These are phyloP conservation scores for Myripristis murdjan DNA, from an alignment of 2,797 vertebrate species.

Conservation along the genomic window DNA sequence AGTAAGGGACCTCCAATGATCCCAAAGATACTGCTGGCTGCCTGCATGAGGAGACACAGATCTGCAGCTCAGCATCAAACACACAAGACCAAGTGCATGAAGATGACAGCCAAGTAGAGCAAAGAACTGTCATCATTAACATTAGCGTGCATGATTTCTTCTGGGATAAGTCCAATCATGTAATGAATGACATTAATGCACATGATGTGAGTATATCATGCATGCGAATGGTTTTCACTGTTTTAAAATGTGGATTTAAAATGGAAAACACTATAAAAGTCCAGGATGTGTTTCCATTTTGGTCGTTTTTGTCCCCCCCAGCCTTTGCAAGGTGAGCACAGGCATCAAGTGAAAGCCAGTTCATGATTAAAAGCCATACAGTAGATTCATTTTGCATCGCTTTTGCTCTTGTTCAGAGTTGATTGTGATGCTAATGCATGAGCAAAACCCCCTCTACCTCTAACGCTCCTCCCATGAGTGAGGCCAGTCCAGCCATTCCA, in stretches of 20 bases:
- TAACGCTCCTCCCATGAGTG: slow-evolving; percentile 90
- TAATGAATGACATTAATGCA: too few relatives aligned
- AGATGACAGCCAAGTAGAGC: too few relatives aligned
- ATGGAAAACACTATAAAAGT: too few relatives aligned
- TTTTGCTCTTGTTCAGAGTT: background rate
- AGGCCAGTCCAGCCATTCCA: slow-evolving; percentile 93
- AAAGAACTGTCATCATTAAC: too few relatives aligned
- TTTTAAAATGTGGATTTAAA: too few relatives aligned
- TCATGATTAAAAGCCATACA: background rate
- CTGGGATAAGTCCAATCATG: too few relatives aligned
- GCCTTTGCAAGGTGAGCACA: too few relatives aligned
- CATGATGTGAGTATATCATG: too few relatives aligned
- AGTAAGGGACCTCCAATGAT: slow-evolving; percentile 85
- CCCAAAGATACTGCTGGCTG: slow-evolving; percentile 82
- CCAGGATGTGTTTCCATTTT: too few relatives aligned
- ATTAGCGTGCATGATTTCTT: too few relatives aligned
- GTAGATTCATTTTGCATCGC: background rate
- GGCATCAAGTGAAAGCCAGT: background rate
- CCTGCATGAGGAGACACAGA: slow-evolving; percentile 66
- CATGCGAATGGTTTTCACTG: too few relatives aligned
- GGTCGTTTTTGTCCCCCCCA: too few relatives aligned
- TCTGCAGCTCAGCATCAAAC: background rate
- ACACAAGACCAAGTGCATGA: background rate
- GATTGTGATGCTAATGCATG: background rate
- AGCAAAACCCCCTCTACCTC: slow-evolving; percentile 84